These are phyloP conservation scores for Temnothorax ravouxi DNA, from an alignment of 2,888 invertebrate genomes.

Conservation along the genomic window DNA sequence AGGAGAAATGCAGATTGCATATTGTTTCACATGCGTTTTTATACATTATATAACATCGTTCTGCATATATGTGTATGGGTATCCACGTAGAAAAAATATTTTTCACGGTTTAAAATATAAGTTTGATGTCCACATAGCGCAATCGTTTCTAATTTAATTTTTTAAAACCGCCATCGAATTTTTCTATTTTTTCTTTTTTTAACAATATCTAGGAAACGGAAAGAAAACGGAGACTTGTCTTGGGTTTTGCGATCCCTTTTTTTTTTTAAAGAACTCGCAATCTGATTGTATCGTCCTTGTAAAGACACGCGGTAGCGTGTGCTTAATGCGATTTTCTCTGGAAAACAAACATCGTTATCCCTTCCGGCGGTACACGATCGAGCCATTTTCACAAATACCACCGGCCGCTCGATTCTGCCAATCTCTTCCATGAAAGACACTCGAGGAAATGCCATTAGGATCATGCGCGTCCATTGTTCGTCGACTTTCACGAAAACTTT, in stretches of 20 bases:
- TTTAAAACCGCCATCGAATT: neutral
- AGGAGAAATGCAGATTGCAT: neutral
- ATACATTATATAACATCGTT: no score
- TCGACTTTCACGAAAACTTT: conserved; percentile 4
- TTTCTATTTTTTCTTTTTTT: neutral
- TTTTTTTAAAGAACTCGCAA: neutral
- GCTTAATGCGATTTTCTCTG: conserved; percentile 36
- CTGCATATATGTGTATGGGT: no score
- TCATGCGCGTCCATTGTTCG: conserved; percentile 32
- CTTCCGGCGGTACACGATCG: neutral
- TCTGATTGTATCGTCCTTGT: conserved; percentile 32
- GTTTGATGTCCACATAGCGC: neutral
- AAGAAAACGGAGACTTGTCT: neutral
- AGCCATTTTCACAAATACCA: conserved; percentile 34
- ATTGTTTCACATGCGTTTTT: neutral
- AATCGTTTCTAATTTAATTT: neutral
- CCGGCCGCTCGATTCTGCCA: conserved; percentile 23
- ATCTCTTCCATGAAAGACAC: conserved; percentile 42
- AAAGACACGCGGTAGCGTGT: conserved; percentile 48
- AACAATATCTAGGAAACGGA: no score
- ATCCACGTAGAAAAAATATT: no score
- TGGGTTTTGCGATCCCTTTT: neutral
- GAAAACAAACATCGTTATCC: conserved; percentile 43
- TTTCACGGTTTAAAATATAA: no score
- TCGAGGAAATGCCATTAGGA: conserved; percentile 50